A percentile compares a stretch with the other conserved stretches of the same genome.
phyloP scores from a whole-genome alignment of 2,113 vertebrate genomes.

The Dunckerocampus dactyliophorus region DNA sequence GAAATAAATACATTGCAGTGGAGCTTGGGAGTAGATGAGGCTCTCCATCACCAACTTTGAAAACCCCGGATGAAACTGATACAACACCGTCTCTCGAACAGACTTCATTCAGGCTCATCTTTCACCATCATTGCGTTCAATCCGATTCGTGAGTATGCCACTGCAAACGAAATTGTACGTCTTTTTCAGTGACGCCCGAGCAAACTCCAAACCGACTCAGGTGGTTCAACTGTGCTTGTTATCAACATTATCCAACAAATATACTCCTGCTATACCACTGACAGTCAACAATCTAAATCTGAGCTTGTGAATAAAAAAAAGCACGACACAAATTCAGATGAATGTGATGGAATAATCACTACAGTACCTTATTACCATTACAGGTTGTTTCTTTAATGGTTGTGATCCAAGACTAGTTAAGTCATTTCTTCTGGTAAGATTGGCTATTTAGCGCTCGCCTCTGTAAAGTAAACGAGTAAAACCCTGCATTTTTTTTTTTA shows the following conservation, averaged over 20 bases:
- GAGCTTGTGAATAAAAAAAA: constrained; percentile 7
- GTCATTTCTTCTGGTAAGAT: not conserved
- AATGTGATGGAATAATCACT: constrained; percentile 9
- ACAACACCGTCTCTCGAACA: no score
- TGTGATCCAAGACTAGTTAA: not conserved
- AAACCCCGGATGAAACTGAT: no score
- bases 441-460: constrained; percentile 16
- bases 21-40: no score
- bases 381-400: constrained; percentile 5
- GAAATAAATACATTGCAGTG: no score
- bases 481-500: not conserved
- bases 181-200: not conserved
- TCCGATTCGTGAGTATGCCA: no score
- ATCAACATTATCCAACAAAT: not conserved
- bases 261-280: not conserved
- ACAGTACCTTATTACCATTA: constrained; percentile 19
- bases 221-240: not conserved
- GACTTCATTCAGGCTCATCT: not conserved
- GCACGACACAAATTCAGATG: constrained; percentile 27
- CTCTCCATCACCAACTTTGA: no score
- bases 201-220: not conserved
- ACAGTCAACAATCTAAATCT: not conserved
- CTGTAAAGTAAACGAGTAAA: constrained; percentile 32
- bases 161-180: no score
- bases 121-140: not conserved